Evolutionary conservation across 2,888 invertebrate genomes (phyloP).

Genomic region (Drosophila imparisetae): DNA sequence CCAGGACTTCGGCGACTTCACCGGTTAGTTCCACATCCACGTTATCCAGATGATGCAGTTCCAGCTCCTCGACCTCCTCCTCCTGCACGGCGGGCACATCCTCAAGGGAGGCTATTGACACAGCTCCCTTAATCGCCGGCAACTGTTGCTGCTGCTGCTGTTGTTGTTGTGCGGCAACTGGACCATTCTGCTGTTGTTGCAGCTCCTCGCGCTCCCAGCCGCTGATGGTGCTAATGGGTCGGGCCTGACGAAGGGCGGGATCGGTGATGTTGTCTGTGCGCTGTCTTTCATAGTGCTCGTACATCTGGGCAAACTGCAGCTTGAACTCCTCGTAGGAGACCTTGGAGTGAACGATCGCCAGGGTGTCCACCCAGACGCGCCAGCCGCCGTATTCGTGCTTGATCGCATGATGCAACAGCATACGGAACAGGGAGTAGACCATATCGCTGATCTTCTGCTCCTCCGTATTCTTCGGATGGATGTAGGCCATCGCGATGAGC

Average conservation of each 20-base stretch:
- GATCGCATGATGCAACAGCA: slow-evolving; percentile 99
- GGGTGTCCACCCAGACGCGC: slow-evolving; percentile 99
- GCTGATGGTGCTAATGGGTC: slow-evolving; percentile 98
- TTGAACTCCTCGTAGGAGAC: slow-evolving; percentile 99
- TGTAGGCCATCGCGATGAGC: slow-evolving; percentile 99
- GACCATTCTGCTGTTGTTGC: slow-evolving; percentile 73
- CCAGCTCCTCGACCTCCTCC: slow-evolving; percentile 62
- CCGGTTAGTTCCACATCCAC: slow-evolving; percentile 50
- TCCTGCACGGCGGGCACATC: slow-evolving; percentile 77
- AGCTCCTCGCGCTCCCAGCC: slow-evolving; percentile 93
- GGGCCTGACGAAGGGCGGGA: slow-evolving; percentile 95
- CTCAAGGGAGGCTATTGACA: slow-evolving; percentile 78
- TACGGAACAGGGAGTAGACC: slow-evolving; percentile 98
- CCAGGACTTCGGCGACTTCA: background rate
- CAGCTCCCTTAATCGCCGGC: slow-evolving; percentile 53
- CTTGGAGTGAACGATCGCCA: slow-evolving; percentile 99
- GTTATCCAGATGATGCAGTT: slow-evolving; percentile 26
- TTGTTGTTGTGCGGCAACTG: slow-evolving; percentile 51
- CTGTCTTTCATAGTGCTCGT: slow-evolving; percentile 97
- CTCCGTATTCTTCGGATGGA: slow-evolving; percentile 97
- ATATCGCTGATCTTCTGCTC: slow-evolving; percentile 98
- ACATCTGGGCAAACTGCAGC: slow-evolving; percentile 98
- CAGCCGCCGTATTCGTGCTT: slow-evolving; percentile 99
- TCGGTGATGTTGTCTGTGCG: slow-evolving; percentile 97
- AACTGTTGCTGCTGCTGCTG: slow-evolving; percentile 50